These are phyloP conservation scores for Excalfactoria chinensis DNA, from an alignment of 2,113 vertebrate genomes.

Conservation along the genomic window DNA sequence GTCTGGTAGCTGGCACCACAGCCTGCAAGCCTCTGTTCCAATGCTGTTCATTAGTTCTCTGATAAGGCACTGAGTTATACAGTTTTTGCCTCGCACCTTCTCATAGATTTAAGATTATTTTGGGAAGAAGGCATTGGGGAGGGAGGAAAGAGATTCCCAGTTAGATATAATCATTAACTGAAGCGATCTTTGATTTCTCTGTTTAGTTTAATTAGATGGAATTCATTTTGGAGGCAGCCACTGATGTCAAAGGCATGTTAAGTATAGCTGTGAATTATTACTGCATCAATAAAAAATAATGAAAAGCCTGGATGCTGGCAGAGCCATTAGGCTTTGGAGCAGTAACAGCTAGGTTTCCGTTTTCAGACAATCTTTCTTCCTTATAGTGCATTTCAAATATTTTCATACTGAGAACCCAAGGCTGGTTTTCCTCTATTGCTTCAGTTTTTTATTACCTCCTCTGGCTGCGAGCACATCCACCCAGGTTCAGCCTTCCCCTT, in stretches of 20 bases:
- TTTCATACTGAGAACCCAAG: not conserved
- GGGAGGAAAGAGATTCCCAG: not conserved
- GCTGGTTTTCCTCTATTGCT: not conserved
- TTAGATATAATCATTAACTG: slow-evolving; percentile 48
- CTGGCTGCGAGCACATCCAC: not conserved
- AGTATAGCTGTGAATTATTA: slow-evolving; percentile 70
- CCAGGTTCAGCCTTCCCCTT: not conserved
- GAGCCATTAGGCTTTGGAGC: slow-evolving; percentile 59
- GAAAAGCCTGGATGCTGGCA: slow-evolving; percentile 59
- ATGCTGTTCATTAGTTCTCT: not conserved
- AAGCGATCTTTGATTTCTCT: slow-evolving; percentile 53
- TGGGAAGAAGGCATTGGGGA: not conserved
- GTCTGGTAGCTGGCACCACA: not conserved
- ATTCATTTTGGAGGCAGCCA: slow-evolving; percentile 50
- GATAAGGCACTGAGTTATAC: not conserved
- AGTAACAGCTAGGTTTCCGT: slow-evolving; percentile 30
- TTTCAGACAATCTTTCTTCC: slow-evolving; percentile 49
- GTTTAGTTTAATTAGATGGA: slow-evolving; percentile 65
- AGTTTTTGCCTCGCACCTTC: not conserved
- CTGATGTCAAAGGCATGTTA: slow-evolving; percentile 57
- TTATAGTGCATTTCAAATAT: slow-evolving; percentile 32
- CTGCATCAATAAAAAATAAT: slow-evolving; percentile 72
- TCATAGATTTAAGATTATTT: not conserved
- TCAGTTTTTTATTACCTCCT: not conserved
- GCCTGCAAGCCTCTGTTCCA: accelerated